Base-by-base conservation (phyloP, 2,797 vertebrate species). In the Meda fulgida region DNA sequence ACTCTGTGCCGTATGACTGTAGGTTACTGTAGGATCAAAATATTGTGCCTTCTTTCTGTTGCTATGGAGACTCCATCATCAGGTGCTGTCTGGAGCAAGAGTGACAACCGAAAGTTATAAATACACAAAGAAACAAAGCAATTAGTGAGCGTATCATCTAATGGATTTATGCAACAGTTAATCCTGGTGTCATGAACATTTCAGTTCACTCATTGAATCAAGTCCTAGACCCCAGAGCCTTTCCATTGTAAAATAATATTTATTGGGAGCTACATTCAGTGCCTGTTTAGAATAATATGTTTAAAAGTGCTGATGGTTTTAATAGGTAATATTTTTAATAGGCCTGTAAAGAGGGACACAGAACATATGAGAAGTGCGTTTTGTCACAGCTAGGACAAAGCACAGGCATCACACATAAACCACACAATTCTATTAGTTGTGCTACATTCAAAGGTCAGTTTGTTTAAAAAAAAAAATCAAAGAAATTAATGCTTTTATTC, bases 41-140 rank as follows among this genome's bases (percentile, higher is more conserved):
- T 67, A 40, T 43, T 55, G 38, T 70, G 48, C 48, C 43, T 36
- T 23, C 16, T 6, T 83, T 79, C 66, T 13, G 65, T 87, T 84
- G 73, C 81, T 43, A 65, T 77, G 80, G 84, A 84, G 26, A 85
- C 77, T 60, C 60, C 69, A 48, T 70, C 65, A 84, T 84, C 63
- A 55, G 63, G 83, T 46, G 66, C 65, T 46, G 36, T 70, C 48
- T 78, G 36, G 65, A 80, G 29, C 65, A 53, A 80, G 21, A 67
- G 78, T 67, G 78, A 69, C 63, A 78, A 29, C 23, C 1, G 23
- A 76, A 83, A 83, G 72, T 77, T 67, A 77, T 53, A 78, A 67
- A 69, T 78, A 18, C 29, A 72, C 51, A 29, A 81, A 67, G 51
- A 67, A 51, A 66, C 66, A 36, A 14, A 66, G 66, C 31, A 40